phyloP scores from a whole-genome alignment of 2,797 vertebrate species.

The Salarias fasciatus region DNA sequence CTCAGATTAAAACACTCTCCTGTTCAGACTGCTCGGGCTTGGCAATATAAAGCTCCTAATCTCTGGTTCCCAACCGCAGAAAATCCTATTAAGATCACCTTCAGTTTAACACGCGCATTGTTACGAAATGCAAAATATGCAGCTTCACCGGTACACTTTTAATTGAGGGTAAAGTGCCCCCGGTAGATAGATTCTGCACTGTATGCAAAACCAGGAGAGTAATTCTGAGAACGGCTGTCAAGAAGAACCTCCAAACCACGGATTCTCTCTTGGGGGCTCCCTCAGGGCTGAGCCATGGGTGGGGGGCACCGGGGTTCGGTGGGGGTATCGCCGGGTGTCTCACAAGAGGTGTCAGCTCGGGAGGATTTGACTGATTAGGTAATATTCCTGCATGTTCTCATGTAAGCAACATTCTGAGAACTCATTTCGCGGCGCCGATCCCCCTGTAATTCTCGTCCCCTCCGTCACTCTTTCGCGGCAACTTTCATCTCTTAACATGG shows the following conservation, averaged over 20 bases:
- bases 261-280: conserved; percentile 79
- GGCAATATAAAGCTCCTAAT: conserved; percentile 85
- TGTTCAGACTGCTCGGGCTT: conserved; percentile 71
- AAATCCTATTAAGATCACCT: conserved; percentile 89
- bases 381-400: conserved; percentile 84
- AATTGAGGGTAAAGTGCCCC: conserved; percentile 83
- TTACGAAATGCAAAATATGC: conserved; percentile 85
- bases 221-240: conserved; percentile 81
- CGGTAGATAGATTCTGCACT: conserved; percentile 68
- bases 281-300: conserved; percentile 74
- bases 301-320: conserved; percentile 65
- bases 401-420: conserved; percentile 87
- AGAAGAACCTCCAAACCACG: conserved; percentile 72
- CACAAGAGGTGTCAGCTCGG: conserved; percentile 81
- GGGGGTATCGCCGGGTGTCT: conserved; percentile 75
- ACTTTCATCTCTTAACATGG: conserved; percentile 84
- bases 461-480: conserved; percentile 61
- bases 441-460: conserved; percentile 74
- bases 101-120: conserved; percentile 84
- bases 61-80: conserved; percentile 83
- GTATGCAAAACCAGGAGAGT: conserved; percentile 79
- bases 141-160: conserved; percentile 79
- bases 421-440: conserved; percentile 78
- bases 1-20: conserved; percentile 82
- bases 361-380: conserved; percentile 89